Conservation (phyloP, 2,888 invertebrate species). For the Nemapogon koenigi region DNA sequence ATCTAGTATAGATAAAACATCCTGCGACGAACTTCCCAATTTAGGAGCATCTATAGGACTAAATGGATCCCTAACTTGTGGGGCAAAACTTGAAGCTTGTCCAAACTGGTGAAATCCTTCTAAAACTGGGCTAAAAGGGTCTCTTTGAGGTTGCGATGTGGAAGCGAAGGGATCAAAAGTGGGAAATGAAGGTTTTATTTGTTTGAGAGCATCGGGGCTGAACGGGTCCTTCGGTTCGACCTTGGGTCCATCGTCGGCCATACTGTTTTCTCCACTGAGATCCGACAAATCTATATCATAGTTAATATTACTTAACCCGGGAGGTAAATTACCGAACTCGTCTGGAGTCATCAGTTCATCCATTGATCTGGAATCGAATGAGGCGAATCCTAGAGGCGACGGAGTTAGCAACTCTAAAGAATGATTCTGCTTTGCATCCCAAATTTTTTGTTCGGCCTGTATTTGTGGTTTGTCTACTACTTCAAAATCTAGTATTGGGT, state of each 20-base stretch:
- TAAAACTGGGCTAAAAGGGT: slow-evolving; percentile 17
- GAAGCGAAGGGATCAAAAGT: slow-evolving; percentile 21
- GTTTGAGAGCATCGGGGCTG: slow-evolving; percentile 54
- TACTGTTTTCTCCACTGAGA: slow-evolving; percentile 74
- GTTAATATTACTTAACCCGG: slow-evolving; percentile 73
- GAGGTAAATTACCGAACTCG: slow-evolving; percentile 60
- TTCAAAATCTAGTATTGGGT: slow-evolving; percentile 34
- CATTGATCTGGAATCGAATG: slow-evolving; percentile 65
- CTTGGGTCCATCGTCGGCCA: slow-evolving; percentile 60
- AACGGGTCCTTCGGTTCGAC: slow-evolving; percentile 58
- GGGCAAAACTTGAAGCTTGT: slow-evolving; percentile 12
- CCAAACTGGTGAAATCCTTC: not conserved
- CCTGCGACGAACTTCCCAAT: not conserved
- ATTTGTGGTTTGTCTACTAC: slow-evolving; percentile 36
- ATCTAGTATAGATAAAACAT: slow-evolving; percentile 40
- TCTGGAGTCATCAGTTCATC: slow-evolving; percentile 69
- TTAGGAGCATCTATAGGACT: slow-evolving; percentile 8
- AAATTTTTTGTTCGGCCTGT: slow-evolving; percentile 30
- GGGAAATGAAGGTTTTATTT: slow-evolving; percentile 26
- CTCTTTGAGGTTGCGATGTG: slow-evolving; percentile 26
- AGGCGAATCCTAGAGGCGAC: slow-evolving; percentile 61
- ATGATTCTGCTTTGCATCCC: slow-evolving; percentile 40
- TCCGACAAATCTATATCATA: slow-evolving; percentile 81
- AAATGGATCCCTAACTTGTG: slow-evolving; percentile 18
- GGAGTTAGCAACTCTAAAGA: slow-evolving; percentile 65